Percentiles rank a stretch among this genome's conserved stretches.
These are phyloP conservation scores for Nyctalus aviator DNA, from an alignment of 2,797 vertebrate genomes.

Conservation along the genomic window DNA sequence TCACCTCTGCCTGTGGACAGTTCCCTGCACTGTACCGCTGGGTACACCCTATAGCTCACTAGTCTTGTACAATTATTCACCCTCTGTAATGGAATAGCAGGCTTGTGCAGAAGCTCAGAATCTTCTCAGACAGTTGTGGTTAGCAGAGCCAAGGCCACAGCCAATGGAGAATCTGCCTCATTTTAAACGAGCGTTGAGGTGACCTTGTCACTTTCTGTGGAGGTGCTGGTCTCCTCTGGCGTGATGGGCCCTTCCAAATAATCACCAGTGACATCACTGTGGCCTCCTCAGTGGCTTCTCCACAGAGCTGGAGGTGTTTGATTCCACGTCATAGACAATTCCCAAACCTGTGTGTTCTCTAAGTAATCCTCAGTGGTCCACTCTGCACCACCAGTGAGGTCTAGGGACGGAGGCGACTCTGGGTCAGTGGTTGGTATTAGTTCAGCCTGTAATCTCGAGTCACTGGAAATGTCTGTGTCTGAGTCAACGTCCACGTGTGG, in stretches of 20 bases:
- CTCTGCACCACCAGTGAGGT: background rate
- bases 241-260: background rate
- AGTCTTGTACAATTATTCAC: background rate
- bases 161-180: background rate
- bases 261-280: background rate
- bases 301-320: background rate
- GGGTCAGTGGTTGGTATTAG: background rate
- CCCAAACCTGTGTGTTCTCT: background rate
- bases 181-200: background rate
- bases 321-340: background rate
- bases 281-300: background rate
- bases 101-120: background rate
- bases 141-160: background rate
- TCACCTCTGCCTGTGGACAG: background rate
- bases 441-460: background rate
- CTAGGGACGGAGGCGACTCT: background rate
- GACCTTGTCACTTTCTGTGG: background rate
- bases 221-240: background rate
- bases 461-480: background rate
- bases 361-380: accelerated
- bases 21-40: background rate
- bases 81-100: background rate
- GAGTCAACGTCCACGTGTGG: background rate
- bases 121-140: slow-evolving; percentile 4
- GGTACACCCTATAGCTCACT: background rate